Evolutionary conservation across 2,797 vertebrate species (phyloP), one percentile per base, ranked within the genome.

Genomic region (Tarsius wallacei): DNA sequence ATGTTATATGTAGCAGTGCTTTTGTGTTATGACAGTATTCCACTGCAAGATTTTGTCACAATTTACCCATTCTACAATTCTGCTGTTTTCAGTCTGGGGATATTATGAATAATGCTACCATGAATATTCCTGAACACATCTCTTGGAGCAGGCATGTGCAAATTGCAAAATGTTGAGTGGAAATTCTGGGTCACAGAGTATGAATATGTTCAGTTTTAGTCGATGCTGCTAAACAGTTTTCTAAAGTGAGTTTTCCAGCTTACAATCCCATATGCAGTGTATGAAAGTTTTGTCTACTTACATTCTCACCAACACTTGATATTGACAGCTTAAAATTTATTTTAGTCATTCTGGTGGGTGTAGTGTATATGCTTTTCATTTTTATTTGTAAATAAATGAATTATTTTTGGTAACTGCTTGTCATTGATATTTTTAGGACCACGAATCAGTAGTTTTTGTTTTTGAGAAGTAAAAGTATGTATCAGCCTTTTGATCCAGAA

Each of bases 351-450:
- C 55, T 51, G 21, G 42, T 78, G 47, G 71, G 15, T 10, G 0
- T 22, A 28, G 14, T 17, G 53, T 49, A 81, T 68, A 57, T 12
- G 42, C 33, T 91, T 86, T 88, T 42, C 22, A 90, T 74, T 90
- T 97, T 88, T 55, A 88, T 86, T 87, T 89, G 51, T 12, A 36
- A 63, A 76, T 77, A 90, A 95, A 90, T 74, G 15, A 93, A 90
- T 84, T 77, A 78, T 8, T 93, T 91, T 94, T 78, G 64, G 26
- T 78, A 42, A 74, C n/a, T 71, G 53, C 22, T 49, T 73, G 26
- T 90, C 80, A 95, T 0, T 57, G 73, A 74, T 86, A 71, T 68
- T 94, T 93, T 85, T 57, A 64, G 86, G 61, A 92, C 73, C 13
- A 68, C 5, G 63, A 94, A 51, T 13, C 15, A 87, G 59, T 70